Conservation (phyloP, 2,113 vertebrate species). For the Todiramphus chloris region DNA sequence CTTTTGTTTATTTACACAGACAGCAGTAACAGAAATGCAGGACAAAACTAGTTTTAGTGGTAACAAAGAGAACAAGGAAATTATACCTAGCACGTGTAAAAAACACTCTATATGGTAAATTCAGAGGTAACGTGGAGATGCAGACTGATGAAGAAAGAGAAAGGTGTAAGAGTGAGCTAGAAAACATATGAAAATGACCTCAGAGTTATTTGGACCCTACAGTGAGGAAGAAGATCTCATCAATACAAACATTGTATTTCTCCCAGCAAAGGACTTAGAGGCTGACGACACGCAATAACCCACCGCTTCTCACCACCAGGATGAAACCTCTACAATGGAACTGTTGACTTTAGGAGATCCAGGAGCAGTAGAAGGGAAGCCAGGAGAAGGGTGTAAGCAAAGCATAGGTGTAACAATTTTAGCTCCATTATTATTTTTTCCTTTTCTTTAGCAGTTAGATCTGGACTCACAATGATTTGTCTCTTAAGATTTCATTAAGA, state of each 20-base stretch:
- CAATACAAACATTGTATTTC: neutral
- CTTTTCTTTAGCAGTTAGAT: neutral
- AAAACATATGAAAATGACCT: neutral
- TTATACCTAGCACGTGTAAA: neutral
- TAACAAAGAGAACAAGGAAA: neutral
- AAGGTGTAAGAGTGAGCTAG: neutral
- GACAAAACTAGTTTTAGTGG: neutral
- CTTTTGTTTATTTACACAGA: neutral
- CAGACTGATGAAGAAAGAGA: neutral
- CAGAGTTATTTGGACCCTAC: neutral
- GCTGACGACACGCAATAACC: neutral
- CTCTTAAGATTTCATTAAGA: neutral
- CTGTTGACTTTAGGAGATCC: neutral
- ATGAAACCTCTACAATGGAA: neutral
- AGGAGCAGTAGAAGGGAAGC: neutral
- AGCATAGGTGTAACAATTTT: neutral
- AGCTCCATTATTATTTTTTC: neutral
- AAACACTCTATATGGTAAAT: neutral
- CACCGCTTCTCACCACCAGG: neutral
- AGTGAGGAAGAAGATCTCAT: neutral
- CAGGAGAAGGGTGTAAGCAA: neutral
- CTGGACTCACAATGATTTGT: neutral
- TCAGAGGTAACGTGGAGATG: neutral
- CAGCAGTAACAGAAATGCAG: neutral
- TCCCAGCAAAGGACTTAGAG: neutral